A percentile compares a stretch with the other conserved stretches of the same genome.
These are phyloP conservation scores for Oscheius sp. DNA, from an alignment of 2,888 invertebrate species.

Conservation along the genomic window DNA sequence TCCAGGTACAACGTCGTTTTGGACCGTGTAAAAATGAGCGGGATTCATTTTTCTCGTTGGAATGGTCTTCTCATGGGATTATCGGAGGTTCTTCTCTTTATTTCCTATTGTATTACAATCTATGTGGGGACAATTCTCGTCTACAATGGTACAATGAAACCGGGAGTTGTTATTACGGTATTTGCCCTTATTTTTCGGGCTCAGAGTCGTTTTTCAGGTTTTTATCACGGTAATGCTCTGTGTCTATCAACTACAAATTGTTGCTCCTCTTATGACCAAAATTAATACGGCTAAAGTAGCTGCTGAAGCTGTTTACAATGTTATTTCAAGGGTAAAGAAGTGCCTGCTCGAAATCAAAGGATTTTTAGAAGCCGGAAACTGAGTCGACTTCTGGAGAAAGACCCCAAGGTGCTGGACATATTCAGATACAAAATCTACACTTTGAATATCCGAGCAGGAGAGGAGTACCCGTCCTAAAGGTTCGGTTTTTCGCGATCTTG, in stretches of 20 bases:
- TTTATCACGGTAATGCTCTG: conserved; percentile 79
- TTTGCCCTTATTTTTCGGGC: not conserved
- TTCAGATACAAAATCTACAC: conserved; percentile 74
- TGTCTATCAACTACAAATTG: conserved; percentile 84
- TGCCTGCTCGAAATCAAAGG: conserved; percentile 65
- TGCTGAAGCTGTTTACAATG: conserved; percentile 78
- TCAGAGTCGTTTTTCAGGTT: conserved; percentile 74
- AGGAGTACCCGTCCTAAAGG: conserved; percentile 72
- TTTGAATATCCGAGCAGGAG: conserved; percentile 76
- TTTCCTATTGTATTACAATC: conserved; percentile 70
- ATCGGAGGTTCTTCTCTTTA: conserved; percentile 73
- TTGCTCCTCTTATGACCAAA: conserved; percentile 84
- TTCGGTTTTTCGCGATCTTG: conserved; percentile 9
- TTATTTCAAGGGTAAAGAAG: conserved; percentile 74
- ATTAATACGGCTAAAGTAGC: conserved; percentile 85
- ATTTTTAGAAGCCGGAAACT: conserved; percentile 63
- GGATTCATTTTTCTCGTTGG: conserved; percentile 65
- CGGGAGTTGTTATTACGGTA: conserved; percentile 56
- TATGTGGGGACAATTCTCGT: conserved; percentile 65
- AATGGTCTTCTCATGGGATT: conserved; percentile 72
- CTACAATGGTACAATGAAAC: conserved; percentile 39
- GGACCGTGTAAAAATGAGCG: conserved; percentile 58
- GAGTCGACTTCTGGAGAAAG: conserved; percentile 73
- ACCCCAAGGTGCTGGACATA: conserved; percentile 74
- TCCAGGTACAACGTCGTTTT: conserved; percentile 63